Evolutionary conservation across 2,797 vertebrate genomes (phyloP).

Genomic region (Adrianichthys oophorus): DNA sequence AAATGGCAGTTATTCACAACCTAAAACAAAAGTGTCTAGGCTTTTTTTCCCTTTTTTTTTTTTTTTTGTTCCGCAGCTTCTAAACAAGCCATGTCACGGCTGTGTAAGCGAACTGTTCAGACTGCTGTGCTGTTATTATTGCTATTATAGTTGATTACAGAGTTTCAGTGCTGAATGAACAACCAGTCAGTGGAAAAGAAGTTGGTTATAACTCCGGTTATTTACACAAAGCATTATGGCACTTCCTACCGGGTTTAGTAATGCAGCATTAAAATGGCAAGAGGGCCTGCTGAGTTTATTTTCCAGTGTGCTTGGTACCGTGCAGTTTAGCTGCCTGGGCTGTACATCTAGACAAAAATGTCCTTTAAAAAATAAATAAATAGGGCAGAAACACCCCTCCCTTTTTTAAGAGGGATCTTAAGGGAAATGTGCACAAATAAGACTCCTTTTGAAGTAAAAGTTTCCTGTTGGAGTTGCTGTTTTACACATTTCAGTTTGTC

Average conservation of each 20-base stretch:
- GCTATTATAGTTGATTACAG: constrained; percentile 47
- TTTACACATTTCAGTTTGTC: not conserved
- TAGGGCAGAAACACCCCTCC: not conserved
- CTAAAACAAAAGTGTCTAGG: constrained; percentile 24
- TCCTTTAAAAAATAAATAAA: constrained; percentile 2
- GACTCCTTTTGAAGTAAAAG: not conserved
- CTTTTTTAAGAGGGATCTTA: not conserved
- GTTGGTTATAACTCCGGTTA: constrained; percentile 24
- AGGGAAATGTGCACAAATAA: not conserved
- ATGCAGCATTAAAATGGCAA: not conserved
- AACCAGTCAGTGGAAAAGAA: constrained; percentile 23
- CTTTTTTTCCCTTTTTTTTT: too few relatives aligned
- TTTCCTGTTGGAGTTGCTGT: not conserved
- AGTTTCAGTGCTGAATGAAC: constrained; percentile 48
- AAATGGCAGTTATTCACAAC: constrained; percentile 64
- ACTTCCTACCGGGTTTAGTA: not conserved
- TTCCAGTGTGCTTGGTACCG: not conserved
- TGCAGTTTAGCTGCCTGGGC: constrained; percentile 1
- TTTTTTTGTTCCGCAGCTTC: constrained; percentile 14
- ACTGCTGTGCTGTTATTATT: constrained; percentile 42
- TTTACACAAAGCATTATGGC: constrained; percentile 10
- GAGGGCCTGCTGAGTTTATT: not conserved
- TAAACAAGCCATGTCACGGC: constrained; percentile 29
- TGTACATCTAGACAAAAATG: not conserved
- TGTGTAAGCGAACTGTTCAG: constrained; percentile 28